Evolutionary conservation across 1,140 invertebrate species (phyloP), one percentile per base, ranked within the genome.

Genomic region (Drosophila albomicans): DNA sequence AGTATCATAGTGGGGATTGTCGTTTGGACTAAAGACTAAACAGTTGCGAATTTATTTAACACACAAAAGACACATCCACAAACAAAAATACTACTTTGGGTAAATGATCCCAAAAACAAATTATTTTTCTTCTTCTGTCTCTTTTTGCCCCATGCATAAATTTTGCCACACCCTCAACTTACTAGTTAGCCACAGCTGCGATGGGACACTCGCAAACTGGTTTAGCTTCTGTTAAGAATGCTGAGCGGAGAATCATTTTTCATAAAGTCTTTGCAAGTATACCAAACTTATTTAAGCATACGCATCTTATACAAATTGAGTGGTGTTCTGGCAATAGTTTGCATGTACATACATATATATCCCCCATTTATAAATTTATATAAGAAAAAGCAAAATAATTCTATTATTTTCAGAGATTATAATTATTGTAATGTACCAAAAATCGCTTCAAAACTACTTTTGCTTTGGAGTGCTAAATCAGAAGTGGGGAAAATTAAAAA

Each of bases 241-340:
- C 38, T 61, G 52, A 10, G 58, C 30, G 41, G 30, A 84, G 51
- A 25, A 79, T 81, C 79, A 79, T 87, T 87, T 87, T 86, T 86
- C 76, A 87, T 87, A 82, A 87, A 76, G 82, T 87, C 81, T 87
- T 87, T 75, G 70, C 75, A 76, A 79, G 78, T 82, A 79, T 87
- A 76, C 75, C 82, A 67, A 32, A 59, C 35, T 67, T 67, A 30
- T 62, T 51, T 57, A 38, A 48, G 52, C 49, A 58, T 45, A 68
- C 77, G 63, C 80, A 75, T 63, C 52, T 30, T 38, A 38, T 35
- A 54, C 51, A 15, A 74, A 80, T 87, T 87, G 82, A 86, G 87
- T 85, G 69, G 69, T 61, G 62, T 30, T 69, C 56, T 67, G 80
- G 72, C 73, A 84, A 84, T 84, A 70, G 70, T 69, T 69, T 78